phyloP scores from a whole-genome alignment of 2,797 vertebrate species.

The Euphonia xanthogaster region DNA sequence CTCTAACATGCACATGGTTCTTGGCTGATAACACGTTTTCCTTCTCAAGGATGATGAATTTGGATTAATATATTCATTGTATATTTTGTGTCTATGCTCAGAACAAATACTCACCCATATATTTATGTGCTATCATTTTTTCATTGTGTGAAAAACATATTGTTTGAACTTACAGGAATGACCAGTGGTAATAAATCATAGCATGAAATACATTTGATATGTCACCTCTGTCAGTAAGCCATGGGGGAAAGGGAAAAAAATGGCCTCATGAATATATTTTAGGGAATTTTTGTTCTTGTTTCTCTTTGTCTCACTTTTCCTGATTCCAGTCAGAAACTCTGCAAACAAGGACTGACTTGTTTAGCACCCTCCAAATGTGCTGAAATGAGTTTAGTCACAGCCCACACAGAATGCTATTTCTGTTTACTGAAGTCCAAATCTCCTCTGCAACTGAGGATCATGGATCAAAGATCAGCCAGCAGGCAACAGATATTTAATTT shows the following conservation, averaged over 20 bases:
- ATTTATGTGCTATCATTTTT: background rate
- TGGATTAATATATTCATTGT: background rate
- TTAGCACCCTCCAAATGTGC: constrained; percentile 46
- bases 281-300: constrained; percentile 32
- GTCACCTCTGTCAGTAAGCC: background rate
- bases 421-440: background rate
- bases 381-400: constrained; percentile 38
- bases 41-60: background rate
- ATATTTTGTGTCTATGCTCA: background rate
- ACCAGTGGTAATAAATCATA: background rate
- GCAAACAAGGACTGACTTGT: constrained; percentile 1
- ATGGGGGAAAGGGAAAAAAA: background rate
- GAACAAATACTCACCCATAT: background rate
- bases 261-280: background rate
- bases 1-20: background rate
- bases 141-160: background rate
- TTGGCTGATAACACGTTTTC: background rate
- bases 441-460: background rate
- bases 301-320: constrained; percentile 14
- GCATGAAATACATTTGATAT: background rate
- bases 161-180: background rate
- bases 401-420: constrained; percentile 41
- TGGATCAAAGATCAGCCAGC: constrained; percentile 15
- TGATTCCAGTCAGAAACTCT: background rate
- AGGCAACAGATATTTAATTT: background rate